phyloP scores from a whole-genome alignment of 2,888 invertebrate species.

The Sinopyrophorus schimmeli region DNA sequence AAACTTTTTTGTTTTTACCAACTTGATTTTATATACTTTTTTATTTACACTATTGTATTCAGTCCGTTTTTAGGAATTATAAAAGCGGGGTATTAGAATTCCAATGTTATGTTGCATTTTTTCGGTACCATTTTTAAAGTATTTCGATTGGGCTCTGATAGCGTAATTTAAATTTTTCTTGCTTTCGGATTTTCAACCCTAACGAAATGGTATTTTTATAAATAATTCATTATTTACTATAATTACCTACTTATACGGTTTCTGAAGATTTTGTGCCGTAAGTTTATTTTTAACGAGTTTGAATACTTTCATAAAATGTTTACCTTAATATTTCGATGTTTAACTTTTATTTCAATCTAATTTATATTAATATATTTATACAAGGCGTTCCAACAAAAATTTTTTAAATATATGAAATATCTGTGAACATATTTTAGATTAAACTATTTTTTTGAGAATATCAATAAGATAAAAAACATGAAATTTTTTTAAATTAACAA shows the following conservation, averaged over 20 bases:
- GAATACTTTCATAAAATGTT: too few species aligned
- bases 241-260: background rate
- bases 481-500: too few species aligned
- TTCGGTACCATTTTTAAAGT: constrained; percentile 36
- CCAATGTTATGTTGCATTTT: constrained; percentile 49
- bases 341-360: too few species aligned
- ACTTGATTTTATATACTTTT: constrained; percentile 41
- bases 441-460: too few species aligned
- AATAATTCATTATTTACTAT: constrained; percentile 7
- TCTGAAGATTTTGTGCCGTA: background rate
- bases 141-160: constrained; percentile 36
- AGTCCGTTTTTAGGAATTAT: constrained; percentile 47
- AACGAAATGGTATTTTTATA: constrained; percentile 19
- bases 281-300: too few species aligned
- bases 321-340: too few species aligned
- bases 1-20: constrained; percentile 46
- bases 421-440: too few species aligned
- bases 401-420: too few species aligned
- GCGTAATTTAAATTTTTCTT: constrained; percentile 39
- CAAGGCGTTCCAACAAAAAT: too few species aligned
- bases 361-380: too few species aligned
- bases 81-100: constrained; percentile 49
- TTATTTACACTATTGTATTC: constrained; percentile 49
- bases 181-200: constrained; percentile 10
- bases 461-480: too few species aligned